Percentiles rank a stretch among this genome's conserved stretches.
phyloP scores from a whole-genome alignment of 1,140 invertebrate species.

The Tenebrio molitor region DNA sequence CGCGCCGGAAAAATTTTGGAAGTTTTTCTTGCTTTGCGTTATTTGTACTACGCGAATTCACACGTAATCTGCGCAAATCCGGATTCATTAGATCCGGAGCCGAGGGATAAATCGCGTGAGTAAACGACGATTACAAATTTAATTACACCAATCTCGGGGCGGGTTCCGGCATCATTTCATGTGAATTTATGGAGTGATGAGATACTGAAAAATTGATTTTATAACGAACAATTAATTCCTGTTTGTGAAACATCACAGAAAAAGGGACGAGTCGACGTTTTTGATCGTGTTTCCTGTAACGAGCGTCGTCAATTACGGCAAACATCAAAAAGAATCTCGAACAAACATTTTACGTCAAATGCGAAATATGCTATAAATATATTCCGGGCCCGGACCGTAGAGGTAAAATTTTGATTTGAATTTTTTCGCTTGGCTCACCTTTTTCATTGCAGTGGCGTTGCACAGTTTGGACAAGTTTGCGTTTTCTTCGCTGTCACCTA shows the following conservation, averaged over 20 bases:
- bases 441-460: too few relatives aligned
- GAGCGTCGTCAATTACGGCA: slow-evolving; percentile 11
- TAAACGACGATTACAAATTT: slow-evolving; percentile 9
- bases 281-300: neutral
- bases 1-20: too few relatives aligned
- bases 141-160: neutral
- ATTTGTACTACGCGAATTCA: too few relatives aligned
- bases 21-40: too few relatives aligned
- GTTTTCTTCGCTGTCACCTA: too few relatives aligned
- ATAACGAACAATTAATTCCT: slow-evolving; percentile 10
- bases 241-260: neutral
- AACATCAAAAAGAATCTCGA: slow-evolving; percentile 9
- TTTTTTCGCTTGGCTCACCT: too few relatives aligned
- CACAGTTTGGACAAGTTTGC: too few relatives aligned
- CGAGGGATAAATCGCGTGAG: too few relatives aligned
- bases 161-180: neutral
- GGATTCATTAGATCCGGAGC: neutral
- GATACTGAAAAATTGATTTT: slow-evolving; percentile 15
- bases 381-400: too few relatives aligned
- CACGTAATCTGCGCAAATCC: too few relatives aligned
- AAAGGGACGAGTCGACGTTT: neutral
- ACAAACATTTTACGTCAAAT: slow-evolving; percentile 3
- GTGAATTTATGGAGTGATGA: neutral
- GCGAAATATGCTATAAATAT: too few relatives aligned
- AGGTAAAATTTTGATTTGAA: too few relatives aligned